Percentiles rank a stretch among this genome's conserved stretches.
These are phyloP conservation scores for Dicrurus megarhynchus DNA, from an alignment of 2,113 vertebrate genomes.

Conservation along the genomic window DNA sequence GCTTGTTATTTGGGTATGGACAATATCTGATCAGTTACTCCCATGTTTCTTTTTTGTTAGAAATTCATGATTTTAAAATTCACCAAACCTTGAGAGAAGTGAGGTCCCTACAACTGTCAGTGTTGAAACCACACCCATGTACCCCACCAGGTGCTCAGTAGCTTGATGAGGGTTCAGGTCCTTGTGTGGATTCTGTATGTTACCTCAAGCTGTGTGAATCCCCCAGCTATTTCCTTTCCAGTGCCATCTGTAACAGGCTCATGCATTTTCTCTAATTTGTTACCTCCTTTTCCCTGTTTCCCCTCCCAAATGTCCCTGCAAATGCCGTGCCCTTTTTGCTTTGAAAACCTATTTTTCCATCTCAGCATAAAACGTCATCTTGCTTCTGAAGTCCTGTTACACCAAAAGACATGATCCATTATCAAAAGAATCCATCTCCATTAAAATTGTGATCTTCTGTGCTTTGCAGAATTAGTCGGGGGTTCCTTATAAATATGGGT, in stretches of 20 bases:
- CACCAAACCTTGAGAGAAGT: not conserved
- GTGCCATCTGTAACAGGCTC: not conserved
- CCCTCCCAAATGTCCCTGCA: not conserved
- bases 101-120: not conserved
- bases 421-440: not conserved
- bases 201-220: not conserved
- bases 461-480: not conserved
- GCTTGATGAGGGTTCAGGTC: not conserved
- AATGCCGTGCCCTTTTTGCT: not conserved
- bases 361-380: not conserved
- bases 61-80: not conserved
- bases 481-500: not conserved
- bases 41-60: not conserved
- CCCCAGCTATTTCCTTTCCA: not conserved
- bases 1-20: not conserved
- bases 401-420: not conserved
- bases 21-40: not conserved
- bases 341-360: not conserved
- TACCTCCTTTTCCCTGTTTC: not conserved
- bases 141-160: not conserved
- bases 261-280: not conserved
- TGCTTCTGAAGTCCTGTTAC: not conserved
- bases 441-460: not conserved
- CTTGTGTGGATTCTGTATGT: not conserved
- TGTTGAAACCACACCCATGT: rapidly evolving